Evolutionary conservation across 2,888 invertebrate genomes (phyloP).

Genomic region (Caenorhabditis angaria): DNA sequence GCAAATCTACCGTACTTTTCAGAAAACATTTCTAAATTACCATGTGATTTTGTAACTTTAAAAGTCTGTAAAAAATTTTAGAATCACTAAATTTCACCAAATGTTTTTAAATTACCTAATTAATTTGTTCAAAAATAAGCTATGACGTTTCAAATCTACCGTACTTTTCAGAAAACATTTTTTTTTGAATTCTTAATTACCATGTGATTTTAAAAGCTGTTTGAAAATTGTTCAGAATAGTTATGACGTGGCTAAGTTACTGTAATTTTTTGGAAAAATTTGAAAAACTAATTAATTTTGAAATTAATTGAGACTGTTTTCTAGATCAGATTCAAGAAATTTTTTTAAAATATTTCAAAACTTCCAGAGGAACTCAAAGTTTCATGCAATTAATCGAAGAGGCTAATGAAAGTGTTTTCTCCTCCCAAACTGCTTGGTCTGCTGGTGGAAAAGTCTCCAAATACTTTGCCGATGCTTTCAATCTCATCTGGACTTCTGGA

Average conservation of each 20-base stretch:
- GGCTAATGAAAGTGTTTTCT: slow-evolving; percentile 50
- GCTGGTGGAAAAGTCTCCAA: slow-evolving; percentile 59
- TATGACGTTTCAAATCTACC: no score
- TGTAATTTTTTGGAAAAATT: not conserved
- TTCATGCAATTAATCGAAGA: slow-evolving; percentile 57
- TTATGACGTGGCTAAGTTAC: not conserved
- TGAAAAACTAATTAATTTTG: no score
- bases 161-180: no score
- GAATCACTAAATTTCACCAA: no score
- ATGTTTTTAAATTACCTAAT: no score
- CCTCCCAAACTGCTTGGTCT: slow-evolving; percentile 31
- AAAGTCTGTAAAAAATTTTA: no score
- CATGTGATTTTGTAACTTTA: no score
- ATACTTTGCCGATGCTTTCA: slow-evolving; percentile 65
- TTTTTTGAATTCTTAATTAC: not conserved
- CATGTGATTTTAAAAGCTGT: not conserved
- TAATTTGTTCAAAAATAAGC: no score
- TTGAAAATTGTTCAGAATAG: not conserved
- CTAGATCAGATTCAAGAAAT: not conserved
- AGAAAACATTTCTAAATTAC: no score
- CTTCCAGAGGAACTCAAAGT: slow-evolving; percentile 57
- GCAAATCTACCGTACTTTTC: no score
- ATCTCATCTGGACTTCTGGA: slow-evolving; percentile 58
- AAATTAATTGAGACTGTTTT: not conserved
- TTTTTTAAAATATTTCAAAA: not conserved